Conservation (phyloP, 2,113 vertebrate species). For the Phaethornis superciliosus region DNA sequence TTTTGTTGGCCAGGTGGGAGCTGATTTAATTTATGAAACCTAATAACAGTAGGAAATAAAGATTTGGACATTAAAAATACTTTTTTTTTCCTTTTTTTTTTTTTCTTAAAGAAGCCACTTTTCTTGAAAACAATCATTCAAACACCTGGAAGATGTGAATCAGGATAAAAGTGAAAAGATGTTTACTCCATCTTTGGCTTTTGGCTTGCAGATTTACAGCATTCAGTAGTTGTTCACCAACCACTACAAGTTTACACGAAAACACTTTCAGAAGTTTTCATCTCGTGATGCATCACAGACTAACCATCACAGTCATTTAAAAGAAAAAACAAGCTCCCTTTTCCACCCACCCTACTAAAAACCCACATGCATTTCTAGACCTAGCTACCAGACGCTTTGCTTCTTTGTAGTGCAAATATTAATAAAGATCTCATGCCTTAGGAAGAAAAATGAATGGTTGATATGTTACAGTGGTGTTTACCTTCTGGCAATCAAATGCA, state of each 20-base stretch:
- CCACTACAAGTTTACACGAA: neutral
- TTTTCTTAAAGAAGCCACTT: neutral
- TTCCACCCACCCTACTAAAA: neutral
- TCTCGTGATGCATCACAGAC: neutral
- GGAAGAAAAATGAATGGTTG: neutral
- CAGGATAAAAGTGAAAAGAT: no score
- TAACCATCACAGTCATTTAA: neutral
- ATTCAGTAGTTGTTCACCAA: neutral
- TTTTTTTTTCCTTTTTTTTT: no score
- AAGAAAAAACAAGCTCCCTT: neutral
- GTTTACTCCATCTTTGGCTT: neutral
- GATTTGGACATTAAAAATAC: neutral
- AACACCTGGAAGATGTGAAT: neutral
- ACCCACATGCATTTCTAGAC: fast-evolving
- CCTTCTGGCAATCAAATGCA: neutral
- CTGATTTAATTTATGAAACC: neutral
- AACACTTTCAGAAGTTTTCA: neutral
- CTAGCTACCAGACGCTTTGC: neutral
- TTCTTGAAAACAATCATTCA: neutral
- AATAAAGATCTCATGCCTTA: neutral
- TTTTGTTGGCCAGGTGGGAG: neutral
- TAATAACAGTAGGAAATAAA: neutral
- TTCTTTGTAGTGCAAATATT: neutral
- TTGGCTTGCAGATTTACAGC: neutral
- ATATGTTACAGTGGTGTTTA: neutral